Base-by-base conservation (phyloP, 2,888 invertebrate genomes). In the Microplitis deprimator region DNA sequence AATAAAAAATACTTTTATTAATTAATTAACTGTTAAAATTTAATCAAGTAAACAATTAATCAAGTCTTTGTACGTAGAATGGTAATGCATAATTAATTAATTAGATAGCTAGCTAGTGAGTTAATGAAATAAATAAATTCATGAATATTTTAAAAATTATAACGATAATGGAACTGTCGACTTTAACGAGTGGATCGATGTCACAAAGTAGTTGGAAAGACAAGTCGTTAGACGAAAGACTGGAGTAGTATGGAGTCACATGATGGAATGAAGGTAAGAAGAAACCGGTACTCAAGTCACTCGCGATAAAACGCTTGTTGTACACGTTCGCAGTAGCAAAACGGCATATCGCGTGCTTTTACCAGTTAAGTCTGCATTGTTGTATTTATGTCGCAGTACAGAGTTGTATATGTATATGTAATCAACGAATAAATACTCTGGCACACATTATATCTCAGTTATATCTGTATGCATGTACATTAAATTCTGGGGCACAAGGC, bases 261-360 rank as follows among this genome's bases (percentile, higher is more conserved):
- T 50, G 70, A 41, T 73, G 62, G 40, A 64, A 68, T 69, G 69
- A 39, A 74, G 20, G 74, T 77, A 77, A 77, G 67, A 61, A 75
- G 77, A 77, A 77, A 77, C 77, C 74, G 10, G 69, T 76, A 61
- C 74, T 77, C 74, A 40, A 70, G 77, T 76, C 71, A 13, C 61
- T 62, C 16, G 41, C 67, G 77, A 77, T 77, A 77, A 77, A 77
- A 77, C 61, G 61, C 77, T 77, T 71, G 74, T 77, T 77, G 74
- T 77, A 74, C 77, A 77, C 74, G 74, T 77, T 73, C 67, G 65
- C 50, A 8, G 73, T 67, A 59, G 73, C 67, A 67, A 73, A 73
- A 50, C 59, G 59, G 67, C 73, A 67, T 73, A 73, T 73, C 73
- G 65, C 65, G 65, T 64, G 41, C 59, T 67, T 73, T 73, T 73